Evolutionary conservation across 2,113 vertebrate genomes (phyloP).

Genomic region (Muscicapa adusta): DNA sequence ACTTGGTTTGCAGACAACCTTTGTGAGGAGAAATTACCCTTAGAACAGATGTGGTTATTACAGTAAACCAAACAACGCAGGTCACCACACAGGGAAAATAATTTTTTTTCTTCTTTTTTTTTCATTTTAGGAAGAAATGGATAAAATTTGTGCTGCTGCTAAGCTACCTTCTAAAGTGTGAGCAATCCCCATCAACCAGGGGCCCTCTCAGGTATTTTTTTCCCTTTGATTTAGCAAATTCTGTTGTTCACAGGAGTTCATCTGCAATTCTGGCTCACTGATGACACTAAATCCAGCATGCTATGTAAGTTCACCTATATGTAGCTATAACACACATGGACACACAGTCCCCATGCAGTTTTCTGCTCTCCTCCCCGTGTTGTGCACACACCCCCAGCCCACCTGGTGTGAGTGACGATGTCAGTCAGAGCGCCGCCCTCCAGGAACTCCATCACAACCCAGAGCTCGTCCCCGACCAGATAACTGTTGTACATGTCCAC

Average conservation of each 20-base stretch:
- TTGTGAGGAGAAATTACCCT: not conserved
- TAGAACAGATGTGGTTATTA: accelerated
- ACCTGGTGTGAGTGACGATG: slow-evolving; percentile 98
- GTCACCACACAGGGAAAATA: not conserved
- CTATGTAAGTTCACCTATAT: accelerated
- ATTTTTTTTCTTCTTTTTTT: not conserved
- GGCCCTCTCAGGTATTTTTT: not conserved
- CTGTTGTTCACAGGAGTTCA: not conserved
- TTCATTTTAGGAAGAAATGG: not conserved
- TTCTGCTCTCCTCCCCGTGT: no score
- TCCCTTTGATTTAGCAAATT: not conserved
- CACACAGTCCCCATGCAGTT: no score
- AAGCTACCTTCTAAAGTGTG: not conserved
- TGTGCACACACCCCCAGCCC: not conserved
- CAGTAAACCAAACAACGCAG: not conserved
- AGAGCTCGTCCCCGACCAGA: slow-evolving; percentile 93
- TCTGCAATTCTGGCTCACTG: not conserved
- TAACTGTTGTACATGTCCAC: slow-evolving; percentile 99
- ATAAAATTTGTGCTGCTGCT: not conserved
- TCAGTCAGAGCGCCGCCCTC: slow-evolving; percentile 97
- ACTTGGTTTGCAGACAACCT: not conserved
- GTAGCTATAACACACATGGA: accelerated
- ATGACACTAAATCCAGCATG: not conserved
- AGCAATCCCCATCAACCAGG: not conserved
- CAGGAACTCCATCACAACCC: slow-evolving; percentile 99